Evolutionary conservation across 92 coral and sea anemone species (phyloP), one percentile per base, ranked within the genome.

Genomic region (Zoanthus sansibaricus): DNA sequence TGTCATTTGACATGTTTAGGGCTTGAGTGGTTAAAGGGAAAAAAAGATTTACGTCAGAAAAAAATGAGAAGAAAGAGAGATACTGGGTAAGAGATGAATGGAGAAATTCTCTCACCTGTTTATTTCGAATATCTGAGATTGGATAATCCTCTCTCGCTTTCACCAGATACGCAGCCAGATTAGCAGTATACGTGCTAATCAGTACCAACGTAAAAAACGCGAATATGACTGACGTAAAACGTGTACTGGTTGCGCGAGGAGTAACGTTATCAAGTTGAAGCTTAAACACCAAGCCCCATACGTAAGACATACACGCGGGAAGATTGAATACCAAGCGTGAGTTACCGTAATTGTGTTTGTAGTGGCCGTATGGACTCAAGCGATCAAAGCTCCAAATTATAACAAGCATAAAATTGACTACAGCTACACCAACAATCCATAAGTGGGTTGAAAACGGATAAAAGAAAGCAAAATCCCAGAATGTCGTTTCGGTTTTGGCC

Each of bases 281-380:
- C 79, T 93, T 93, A 30, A 88, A 89, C 20, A 93, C 94, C 25
- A 83, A 67, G 79, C 96, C 92, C 92, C 93, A 93, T 12, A 91
- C 83, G 68, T 88, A 87, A 2, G 96, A 93, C 94, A 93, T 93
- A 21, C 96, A 93, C 0, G 94, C 92, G 5, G 93, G 82, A 6
- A 89, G 15, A 46, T 87, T 56, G 78, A 93, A 93, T 5, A 4
- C 61, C 77, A 33, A 18, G 3, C 54, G 87, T 15, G 51, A 67
- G 30, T 84, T 64, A 7, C 71, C 92, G 14, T 7, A 58, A 61
- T 45, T 72, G 9, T 84, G 83, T 17, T 56, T 67, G 44, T 84
- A 87, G 56, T 91, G 89, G 0, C 96, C 94, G 55, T 78, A 86
- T 0, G 93, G 94, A 61, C 96, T 91, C 9, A 17, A 33, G 9